Percentiles rank a stretch among this genome's conserved stretches.
These are phyloP conservation scores for Vidua macroura DNA, from an alignment of 2,113 vertebrate species.

Conservation along the genomic window DNA sequence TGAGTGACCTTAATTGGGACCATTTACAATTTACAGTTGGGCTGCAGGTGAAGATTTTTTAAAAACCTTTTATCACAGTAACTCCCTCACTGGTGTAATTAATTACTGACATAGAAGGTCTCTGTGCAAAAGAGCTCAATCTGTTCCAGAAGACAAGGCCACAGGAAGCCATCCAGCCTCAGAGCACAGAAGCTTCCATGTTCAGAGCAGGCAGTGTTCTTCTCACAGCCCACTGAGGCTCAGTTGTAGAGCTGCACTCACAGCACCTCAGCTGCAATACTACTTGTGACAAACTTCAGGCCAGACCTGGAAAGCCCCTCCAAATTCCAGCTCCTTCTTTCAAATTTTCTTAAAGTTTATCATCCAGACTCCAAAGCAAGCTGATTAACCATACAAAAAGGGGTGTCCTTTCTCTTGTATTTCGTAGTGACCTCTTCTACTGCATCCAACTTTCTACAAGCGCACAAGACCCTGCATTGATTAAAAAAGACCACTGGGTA, in stretches of 20 bases:
- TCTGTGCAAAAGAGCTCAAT: not conserved
- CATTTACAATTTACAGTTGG: not conserved
- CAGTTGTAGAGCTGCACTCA: not conserved
- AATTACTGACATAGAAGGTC: not conserved
- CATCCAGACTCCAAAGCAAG: not conserved
- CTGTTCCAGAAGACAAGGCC: not conserved
- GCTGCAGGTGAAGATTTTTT: not conserved
- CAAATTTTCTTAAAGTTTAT: not conserved
- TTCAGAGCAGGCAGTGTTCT: not conserved
- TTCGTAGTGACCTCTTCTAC: not conserved
- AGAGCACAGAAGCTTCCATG: not conserved
- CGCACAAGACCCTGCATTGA: rapidly evolving
- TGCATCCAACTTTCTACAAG: not conserved
- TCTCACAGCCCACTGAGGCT: not conserved
- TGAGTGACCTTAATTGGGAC: not conserved
- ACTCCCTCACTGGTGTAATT: not conserved
- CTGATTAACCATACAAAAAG: not conserved
- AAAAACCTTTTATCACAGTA: not conserved
- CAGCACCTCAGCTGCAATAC: not conserved
- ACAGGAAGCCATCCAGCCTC: not conserved
- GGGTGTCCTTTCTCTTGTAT: not conserved
- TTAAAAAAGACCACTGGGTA: not conserved
- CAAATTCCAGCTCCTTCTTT: not conserved
- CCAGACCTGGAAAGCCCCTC: not conserved
- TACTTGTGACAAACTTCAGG: not conserved